Evolutionary conservation across 1,140 invertebrate species (phyloP).

Genomic region (Bombus pyrosoma): DNA sequence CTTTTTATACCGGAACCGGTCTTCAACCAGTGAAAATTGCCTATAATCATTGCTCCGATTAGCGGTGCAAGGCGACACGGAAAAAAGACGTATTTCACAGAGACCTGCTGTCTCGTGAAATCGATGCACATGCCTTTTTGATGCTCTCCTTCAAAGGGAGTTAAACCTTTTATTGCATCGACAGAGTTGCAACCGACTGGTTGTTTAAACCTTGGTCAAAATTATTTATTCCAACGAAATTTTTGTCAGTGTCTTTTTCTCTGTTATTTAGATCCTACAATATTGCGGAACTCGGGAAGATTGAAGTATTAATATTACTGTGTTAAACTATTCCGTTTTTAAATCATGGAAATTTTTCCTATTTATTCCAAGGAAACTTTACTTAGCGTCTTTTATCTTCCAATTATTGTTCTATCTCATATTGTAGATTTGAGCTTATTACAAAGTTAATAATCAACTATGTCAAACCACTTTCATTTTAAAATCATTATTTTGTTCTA

Average conservation of each 20-base stretch:
- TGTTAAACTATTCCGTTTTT: neutral
- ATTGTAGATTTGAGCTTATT: neutral
- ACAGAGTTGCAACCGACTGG: neutral
- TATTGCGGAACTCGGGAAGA: neutral
- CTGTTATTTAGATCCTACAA: neutral
- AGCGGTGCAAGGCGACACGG: neutral
- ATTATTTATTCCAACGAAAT: neutral
- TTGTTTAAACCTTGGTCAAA: neutral
- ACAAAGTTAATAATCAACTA: neutral
- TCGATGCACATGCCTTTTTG: neutral
- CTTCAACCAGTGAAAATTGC: neutral
- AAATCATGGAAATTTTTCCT: neutral
- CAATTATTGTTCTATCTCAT: too few species aligned
- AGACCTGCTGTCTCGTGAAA: neutral
- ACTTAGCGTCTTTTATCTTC: too few species aligned
- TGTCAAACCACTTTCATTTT: neutral
- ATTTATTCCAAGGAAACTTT: neutral
- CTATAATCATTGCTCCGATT: neutral
- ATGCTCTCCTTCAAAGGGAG: neutral
- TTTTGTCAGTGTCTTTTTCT: neutral
- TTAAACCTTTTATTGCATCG: neutral
- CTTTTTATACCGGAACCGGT: conserved; percentile 3
- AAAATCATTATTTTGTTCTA: neutral
- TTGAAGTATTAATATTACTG: neutral
- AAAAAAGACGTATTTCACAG: neutral